Conservation (phyloP, 1,140 invertebrate genomes). For the Drosophila simulans region DNA sequence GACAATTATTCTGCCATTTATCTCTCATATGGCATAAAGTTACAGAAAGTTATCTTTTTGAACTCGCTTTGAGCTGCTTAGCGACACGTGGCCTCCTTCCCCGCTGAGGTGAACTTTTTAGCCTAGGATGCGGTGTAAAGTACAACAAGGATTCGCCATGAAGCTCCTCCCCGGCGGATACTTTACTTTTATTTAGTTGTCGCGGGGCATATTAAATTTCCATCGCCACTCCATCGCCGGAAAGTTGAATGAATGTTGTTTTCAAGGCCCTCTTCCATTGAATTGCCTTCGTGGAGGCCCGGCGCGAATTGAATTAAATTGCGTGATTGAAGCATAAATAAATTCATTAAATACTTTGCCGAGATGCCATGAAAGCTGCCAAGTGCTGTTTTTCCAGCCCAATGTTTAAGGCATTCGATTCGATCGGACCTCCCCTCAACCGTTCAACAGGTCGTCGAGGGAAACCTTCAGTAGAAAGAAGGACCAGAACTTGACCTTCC, state of each 20-base stretch:
- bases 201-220: slow-evolving; percentile 60
- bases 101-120: slow-evolving; percentile 18
- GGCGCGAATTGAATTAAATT: slow-evolving; percentile 72
- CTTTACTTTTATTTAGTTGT: slow-evolving; percentile 63
- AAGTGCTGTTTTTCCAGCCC: slow-evolving; percentile 15
- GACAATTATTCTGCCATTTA: slow-evolving; percentile 60
- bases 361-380: background rate
- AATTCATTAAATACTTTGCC: slow-evolving; percentile 66
- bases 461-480: slow-evolving; percentile 1
- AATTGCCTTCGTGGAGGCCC: slow-evolving; percentile 32
- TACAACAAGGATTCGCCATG: slow-evolving; percentile 64
- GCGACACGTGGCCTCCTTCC: slow-evolving; percentile 46
- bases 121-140: slow-evolving; percentile 29
- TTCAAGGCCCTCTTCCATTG: slow-evolving; percentile 53
- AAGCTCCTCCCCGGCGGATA: slow-evolving; percentile 42
- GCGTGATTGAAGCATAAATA: slow-evolving; percentile 73
- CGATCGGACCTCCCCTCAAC: slow-evolving; percentile 6
- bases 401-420: slow-evolving; percentile 34
- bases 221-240: background rate
- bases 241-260: slow-evolving; percentile 49
- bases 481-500: slow-evolving; percentile 48
- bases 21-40: slow-evolving; percentile 40
- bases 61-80: slow-evolving; percentile 40
- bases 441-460: slow-evolving; percentile 56
- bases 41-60: slow-evolving; percentile 37